phyloP scores from a whole-genome alignment of 2,888 invertebrate genomes.

The Drosophila borealis region DNA sequence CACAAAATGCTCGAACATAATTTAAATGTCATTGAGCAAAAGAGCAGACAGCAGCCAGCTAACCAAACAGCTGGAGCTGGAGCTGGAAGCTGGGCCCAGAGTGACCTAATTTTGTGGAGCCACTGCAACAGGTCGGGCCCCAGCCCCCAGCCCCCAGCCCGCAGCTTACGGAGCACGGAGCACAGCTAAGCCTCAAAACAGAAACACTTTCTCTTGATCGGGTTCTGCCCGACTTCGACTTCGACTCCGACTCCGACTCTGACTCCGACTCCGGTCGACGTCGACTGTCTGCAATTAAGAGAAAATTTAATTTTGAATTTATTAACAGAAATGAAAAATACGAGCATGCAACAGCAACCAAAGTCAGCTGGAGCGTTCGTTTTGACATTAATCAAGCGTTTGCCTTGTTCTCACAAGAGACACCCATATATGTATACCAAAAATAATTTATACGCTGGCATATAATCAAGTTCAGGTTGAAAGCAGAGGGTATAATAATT shows the following conservation, averaged over 20 bases:
- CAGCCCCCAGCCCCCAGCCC: constrained; percentile 30
- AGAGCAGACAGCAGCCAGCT: constrained; percentile 40
- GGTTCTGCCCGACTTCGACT: constrained; percentile 50
- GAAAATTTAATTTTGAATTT: constrained; percentile 81
- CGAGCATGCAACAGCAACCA: constrained; percentile 22
- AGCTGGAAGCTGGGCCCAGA: constrained; percentile 21
- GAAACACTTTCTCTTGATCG: constrained; percentile 76
- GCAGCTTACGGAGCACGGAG: constrained; percentile 22
- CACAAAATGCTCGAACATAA: constrained; percentile 58
- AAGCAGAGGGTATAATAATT: constrained; percentile 49
- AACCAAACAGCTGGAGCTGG: constrained; percentile 38
- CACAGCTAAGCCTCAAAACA: constrained; percentile 48
- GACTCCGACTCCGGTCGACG: constrained; percentile 10
- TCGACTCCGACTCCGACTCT: constrained; percentile 7
- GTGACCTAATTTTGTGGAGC: constrained; percentile 59
- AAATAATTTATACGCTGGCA: constrained; percentile 40
- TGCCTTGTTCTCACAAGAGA: constrained; percentile 30
- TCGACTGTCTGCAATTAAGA: constrained; percentile 72
- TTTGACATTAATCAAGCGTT: constrained; percentile 74
- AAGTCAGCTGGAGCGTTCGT: constrained; percentile 60
- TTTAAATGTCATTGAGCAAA: constrained; percentile 74
- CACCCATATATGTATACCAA: constrained; percentile 8
- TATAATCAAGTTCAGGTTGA: constrained; percentile 53
- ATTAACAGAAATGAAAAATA: constrained; percentile 59
- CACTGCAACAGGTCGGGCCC: constrained; percentile 47